Percentiles rank a stretch among this genome's conserved stretches.
Evolutionary conservation across 2,113 vertebrate species (phyloP).

Genomic region (Bubo bubo): DNA sequence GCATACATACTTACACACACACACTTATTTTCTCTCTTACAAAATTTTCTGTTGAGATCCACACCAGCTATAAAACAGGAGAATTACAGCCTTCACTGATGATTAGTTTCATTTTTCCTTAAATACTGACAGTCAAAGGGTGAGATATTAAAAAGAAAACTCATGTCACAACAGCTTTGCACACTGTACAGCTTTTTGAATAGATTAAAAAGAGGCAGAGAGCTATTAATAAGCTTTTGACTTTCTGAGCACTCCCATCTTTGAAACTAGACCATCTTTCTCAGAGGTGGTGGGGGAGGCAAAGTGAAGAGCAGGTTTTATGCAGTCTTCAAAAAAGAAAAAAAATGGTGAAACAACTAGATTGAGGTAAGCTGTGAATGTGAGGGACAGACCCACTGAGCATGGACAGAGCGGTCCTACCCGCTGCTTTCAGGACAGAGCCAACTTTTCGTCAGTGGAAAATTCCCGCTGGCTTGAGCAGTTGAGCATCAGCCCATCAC

Average conservation of each 20-base stretch:
- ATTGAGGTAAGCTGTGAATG: not conserved
- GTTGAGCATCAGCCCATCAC: not conserved
- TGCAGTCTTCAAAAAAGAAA: not conserved
- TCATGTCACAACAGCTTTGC: slow-evolving; percentile 41
- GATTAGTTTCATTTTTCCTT: slow-evolving; percentile 27
- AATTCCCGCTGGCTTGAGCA: not conserved
- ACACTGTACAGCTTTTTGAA: not conserved
- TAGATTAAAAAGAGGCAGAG: slow-evolving; percentile 22
- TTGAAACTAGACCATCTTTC: not conserved
- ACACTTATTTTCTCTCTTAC: not conserved
- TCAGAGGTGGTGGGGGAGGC: not conserved
- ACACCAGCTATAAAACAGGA: not conserved
- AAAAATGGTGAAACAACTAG: not conserved
- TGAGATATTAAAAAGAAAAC: slow-evolving; percentile 24
- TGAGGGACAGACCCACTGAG: not conserved
- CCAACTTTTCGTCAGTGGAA: not conserved
- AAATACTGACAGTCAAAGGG: not conserved
- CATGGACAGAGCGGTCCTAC: not conserved
- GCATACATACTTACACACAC: too few relatives aligned
- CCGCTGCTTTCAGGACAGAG: not conserved
- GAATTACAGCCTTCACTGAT: not conserved
- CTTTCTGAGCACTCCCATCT: not conserved
- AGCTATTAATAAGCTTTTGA: slow-evolving; percentile 42
- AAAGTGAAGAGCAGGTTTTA: not conserved
- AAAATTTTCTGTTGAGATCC: not conserved